phyloP scores from a whole-genome alignment of 2,888 invertebrate species.

The Eupithecia pulchellata region DNA sequence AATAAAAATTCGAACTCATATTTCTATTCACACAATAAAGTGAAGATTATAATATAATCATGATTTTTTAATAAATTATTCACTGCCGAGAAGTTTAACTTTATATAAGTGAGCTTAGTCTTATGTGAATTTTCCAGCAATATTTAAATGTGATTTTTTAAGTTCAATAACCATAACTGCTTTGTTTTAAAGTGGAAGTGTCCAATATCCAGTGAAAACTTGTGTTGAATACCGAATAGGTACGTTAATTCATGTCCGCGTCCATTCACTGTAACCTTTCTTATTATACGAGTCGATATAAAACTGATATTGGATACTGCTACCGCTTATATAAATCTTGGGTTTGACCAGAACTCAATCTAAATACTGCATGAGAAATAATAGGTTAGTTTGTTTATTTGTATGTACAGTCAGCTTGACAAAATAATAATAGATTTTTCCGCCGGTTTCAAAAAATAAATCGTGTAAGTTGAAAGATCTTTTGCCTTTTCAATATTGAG shows the following conservation, averaged over 20 bases:
- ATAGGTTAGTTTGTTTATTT: background rate
- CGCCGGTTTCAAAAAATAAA: background rate
- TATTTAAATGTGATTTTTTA: background rate
- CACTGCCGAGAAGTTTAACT: no score
- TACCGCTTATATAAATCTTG: constrained; percentile 27
- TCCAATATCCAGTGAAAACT: background rate
- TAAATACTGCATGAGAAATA: background rate
- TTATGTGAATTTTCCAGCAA: background rate
- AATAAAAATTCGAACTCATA: no score
- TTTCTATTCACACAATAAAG: no score
- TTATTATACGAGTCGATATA: constrained; percentile 30
- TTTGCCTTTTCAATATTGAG: background rate
- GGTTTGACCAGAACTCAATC: constrained; percentile 22
- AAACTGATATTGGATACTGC: constrained; percentile 37
- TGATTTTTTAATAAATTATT: no score
- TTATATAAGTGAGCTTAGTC: no score
- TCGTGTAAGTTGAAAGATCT: no score
- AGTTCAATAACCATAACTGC: fast-evolving
- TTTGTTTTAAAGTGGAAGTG: background rate
- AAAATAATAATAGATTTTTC: background rate
- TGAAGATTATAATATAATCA: no score
- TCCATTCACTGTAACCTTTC: constrained; percentile 33
- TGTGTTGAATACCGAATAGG: background rate
- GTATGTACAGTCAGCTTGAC: background rate
- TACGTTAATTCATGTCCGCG: background rate